Evolutionary conservation across 2,113 vertebrate genomes (phyloP).

Genomic region (Cynocephalus volans): DNA sequence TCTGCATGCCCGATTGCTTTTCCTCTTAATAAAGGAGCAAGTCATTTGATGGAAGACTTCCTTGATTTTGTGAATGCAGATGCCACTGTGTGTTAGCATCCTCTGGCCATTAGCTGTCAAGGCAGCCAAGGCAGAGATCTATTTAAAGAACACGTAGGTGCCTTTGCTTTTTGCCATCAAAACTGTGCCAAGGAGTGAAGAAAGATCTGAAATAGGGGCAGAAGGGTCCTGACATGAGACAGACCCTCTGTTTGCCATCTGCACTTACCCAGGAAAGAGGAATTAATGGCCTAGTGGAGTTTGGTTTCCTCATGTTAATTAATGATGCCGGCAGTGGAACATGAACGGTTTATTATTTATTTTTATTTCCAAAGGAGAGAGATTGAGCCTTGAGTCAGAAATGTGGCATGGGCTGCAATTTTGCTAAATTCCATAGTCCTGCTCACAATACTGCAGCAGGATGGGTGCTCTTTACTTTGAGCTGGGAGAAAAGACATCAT

Average conservation of each 20-base stretch:
- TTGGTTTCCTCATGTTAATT: neutral
- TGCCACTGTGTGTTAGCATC: conserved; percentile 59
- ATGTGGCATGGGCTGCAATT: neutral
- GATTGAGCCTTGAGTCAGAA: neutral
- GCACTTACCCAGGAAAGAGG: neutral
- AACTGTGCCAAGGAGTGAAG: neutral
- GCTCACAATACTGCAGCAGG: neutral
- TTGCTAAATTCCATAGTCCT: neutral
- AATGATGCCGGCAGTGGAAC: neutral
- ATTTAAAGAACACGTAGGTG: conserved; percentile 71
- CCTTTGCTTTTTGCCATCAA: conserved; percentile 18
- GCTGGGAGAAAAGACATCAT: neutral
- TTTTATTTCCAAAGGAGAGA: conserved; percentile 49
- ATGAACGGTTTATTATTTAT: neutral
- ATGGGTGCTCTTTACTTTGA: neutral
- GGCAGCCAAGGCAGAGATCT: conserved; percentile 60
- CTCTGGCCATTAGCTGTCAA: conserved; percentile 55
- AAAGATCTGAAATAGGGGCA: neutral
- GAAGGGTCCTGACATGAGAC: neutral
- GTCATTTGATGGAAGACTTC: conserved; percentile 9
- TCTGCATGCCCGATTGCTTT: neutral
- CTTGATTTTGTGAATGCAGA: neutral
- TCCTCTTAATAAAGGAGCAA: neutral
- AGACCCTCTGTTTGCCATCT: neutral
- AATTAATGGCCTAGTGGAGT: neutral